phyloP scores from a whole-genome alignment of 2,888 invertebrate genomes.

The Cephonodes hylas region DNA sequence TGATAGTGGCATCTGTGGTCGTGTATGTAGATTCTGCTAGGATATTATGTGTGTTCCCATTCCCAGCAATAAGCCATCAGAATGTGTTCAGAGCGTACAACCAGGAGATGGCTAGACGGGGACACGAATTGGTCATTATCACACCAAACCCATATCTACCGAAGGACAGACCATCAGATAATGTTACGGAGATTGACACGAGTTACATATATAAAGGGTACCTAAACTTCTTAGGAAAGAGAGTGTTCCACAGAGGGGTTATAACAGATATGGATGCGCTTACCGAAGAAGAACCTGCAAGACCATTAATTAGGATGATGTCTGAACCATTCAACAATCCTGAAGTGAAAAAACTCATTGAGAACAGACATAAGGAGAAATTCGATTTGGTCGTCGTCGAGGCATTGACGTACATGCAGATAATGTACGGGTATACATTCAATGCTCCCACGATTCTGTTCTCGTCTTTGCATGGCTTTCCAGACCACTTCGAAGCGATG shows the following conservation, averaged over 20 bases:
- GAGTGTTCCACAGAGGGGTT: constrained; percentile 1
- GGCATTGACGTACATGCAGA: neutral
- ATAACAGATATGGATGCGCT: neutral
- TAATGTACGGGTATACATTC: neutral
- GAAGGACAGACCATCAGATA: constrained; percentile 28
- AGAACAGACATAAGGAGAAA: constrained; percentile 6
- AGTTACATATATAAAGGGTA: constrained; percentile 24
- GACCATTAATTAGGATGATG: neutral
- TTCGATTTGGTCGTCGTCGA: constrained; percentile 14
- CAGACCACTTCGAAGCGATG: constrained; percentile 4
- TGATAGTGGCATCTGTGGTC: too few species aligned
- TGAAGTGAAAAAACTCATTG: constrained; percentile 5
- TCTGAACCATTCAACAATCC: neutral
- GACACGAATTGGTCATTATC: constrained; percentile 57
- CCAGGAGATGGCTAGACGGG: constrained; percentile 47
- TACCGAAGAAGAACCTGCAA: neutral
- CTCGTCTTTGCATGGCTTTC: neutral
- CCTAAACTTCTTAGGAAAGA: neutral
- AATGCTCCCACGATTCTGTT: constrained; percentile 10
- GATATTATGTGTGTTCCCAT: constrained; percentile 50
- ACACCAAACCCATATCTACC: constrained; percentile 47
- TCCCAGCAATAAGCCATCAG: constrained; percentile 61
- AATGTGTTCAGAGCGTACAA: constrained; percentile 47
- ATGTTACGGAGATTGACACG: constrained; percentile 52
- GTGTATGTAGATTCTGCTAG: constrained; percentile 28